Conservation (phyloP, 2,113 vertebrate species). For the Strigops habroptila region DNA sequence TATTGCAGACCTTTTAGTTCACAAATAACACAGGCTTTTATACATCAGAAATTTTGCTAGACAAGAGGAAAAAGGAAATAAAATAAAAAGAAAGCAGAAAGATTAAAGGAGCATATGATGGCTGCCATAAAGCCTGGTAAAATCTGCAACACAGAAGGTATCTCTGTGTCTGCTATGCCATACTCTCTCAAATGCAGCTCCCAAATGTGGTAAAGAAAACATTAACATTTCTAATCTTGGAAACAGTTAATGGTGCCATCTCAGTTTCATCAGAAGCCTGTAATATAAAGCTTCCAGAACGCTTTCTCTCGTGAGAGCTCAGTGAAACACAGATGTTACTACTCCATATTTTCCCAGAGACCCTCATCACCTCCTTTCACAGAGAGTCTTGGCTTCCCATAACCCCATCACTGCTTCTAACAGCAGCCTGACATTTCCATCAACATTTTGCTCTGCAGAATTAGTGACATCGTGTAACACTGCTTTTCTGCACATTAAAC, state of each 20-base stretch:
- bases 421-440: constrained; percentile 17
- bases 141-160: constrained; percentile 32
- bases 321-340: constrained; percentile 42
- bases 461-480: background rate
- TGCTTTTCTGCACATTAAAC: background rate
- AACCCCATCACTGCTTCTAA: background rate
- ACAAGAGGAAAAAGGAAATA: background rate
- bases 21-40: background rate
- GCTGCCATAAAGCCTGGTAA: constrained; percentile 23
- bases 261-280: constrained; percentile 23
- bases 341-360: background rate
- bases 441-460: constrained; percentile 24
- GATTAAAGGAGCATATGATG: background rate
- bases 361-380: background rate
- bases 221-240: constrained; percentile 52
- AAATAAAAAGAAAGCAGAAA: background rate
- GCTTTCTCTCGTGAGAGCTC: background rate
- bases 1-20: constrained; percentile 28
- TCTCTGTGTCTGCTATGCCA: background rate
- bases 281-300: constrained; percentile 11
- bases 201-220: constrained; percentile 11
- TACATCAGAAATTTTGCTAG: background rate
- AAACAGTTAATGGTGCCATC: constrained; percentile 13
- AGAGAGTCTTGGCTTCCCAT: background rate
- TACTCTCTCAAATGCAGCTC: constrained; percentile 27